Conservation (phyloP, 1,140 invertebrate genomes). For the Eulimnadia texana region DNA sequence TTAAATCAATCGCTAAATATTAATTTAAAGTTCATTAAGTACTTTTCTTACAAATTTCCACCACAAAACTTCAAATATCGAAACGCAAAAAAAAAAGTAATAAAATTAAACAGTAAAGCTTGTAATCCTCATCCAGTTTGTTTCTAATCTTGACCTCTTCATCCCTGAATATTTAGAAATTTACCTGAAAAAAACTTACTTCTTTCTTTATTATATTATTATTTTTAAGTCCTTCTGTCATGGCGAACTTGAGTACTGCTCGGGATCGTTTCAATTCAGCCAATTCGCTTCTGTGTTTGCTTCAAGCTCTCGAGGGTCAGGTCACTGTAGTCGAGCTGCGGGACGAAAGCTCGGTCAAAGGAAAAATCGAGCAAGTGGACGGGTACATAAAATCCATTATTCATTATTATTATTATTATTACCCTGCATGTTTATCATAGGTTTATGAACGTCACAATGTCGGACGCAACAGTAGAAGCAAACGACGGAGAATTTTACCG, state of each 20-base stretch:
- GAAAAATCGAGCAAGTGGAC: constrained; percentile 39
- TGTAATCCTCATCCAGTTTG: too few species aligned
- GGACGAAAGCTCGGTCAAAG: constrained; percentile 44
- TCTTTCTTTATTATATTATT: too few species aligned
- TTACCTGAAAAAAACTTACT: too few species aligned
- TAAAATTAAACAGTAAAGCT: too few species aligned
- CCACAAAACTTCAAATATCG: not conserved
- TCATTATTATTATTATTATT: constrained; percentile 9
- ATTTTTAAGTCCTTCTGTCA: too few species aligned
- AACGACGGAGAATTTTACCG: constrained; percentile 32
- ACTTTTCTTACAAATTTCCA: too few species aligned
- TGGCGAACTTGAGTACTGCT: constrained; percentile 7
- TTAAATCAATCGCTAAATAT: not conserved
- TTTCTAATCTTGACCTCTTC: too few species aligned
- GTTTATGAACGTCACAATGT: constrained; percentile 49
- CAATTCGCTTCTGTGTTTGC: constrained; percentile 33
- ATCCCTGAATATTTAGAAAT: too few species aligned
- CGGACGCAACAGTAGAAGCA: constrained; percentile 41
- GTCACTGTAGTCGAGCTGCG: constrained; percentile 47
- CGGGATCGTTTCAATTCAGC: constrained; percentile 10
- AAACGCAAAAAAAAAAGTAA: not conserved
- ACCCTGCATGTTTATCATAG: constrained; percentile 30
- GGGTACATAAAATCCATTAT: constrained; percentile 31
- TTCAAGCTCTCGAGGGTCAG: constrained; percentile 44
- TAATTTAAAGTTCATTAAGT: not conserved